Conservation (phyloP, 2,888 invertebrate genomes). For the Capitulum mitella region DNA sequence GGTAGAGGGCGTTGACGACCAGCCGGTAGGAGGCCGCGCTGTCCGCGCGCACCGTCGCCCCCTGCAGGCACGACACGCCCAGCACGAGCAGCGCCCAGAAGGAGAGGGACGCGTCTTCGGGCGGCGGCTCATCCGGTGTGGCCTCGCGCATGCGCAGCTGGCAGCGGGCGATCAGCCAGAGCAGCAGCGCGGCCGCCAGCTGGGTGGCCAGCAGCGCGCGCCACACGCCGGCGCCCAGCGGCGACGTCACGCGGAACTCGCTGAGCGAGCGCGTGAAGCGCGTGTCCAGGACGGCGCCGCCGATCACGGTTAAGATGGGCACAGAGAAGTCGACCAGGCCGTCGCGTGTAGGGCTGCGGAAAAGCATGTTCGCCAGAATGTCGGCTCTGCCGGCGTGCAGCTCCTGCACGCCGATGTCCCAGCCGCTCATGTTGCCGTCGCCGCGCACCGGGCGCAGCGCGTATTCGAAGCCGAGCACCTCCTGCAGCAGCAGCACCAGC, state of each 20-base stretch:
- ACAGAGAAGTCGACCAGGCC: background rate
- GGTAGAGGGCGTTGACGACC: background rate
- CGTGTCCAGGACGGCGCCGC: background rate
- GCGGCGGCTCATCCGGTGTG: no score
- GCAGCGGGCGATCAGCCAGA: background rate
- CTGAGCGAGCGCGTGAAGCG: background rate
- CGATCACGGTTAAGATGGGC: background rate
- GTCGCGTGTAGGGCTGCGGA: background rate
- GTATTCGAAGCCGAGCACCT: background rate
- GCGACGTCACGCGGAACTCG: background rate
- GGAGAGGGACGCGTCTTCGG: background rate
- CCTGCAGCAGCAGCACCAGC: background rate
- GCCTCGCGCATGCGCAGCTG: background rate
- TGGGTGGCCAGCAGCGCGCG: background rate
- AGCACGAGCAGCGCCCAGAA: slow-evolving; percentile 12
- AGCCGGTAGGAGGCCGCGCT: background rate
- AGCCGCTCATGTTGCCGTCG: background rate
- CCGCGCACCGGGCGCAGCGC: background rate
- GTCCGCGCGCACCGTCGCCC: background rate
- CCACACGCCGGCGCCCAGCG: background rate
- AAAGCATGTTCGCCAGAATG: background rate
- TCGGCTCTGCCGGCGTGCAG: background rate
- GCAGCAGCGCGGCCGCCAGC: background rate
- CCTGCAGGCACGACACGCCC: background rate
- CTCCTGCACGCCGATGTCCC: background rate